phyloP scores from a whole-genome alignment of 2,797 vertebrate genomes.

The Microctenopoma lineatum region DNA sequence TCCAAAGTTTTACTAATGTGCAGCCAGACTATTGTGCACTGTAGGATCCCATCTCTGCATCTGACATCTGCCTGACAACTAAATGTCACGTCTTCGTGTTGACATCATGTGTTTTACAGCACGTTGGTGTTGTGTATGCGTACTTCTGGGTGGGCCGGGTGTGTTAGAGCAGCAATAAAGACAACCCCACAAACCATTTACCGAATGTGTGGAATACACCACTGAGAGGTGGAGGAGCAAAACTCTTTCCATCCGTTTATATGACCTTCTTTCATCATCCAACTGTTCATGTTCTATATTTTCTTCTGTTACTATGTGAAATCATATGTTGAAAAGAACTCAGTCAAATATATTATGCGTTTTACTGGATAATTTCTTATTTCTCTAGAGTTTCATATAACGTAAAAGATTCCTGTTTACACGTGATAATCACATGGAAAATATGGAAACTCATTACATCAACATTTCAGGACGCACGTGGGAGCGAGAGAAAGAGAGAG shows the following conservation, averaged over 20 bases:
- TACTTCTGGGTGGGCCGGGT: constrained; percentile 15
- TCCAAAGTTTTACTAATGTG: neutral
- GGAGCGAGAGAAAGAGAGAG: constrained; percentile 10
- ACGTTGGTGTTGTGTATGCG: constrained; percentile 19
- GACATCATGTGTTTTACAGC: constrained; percentile 26
- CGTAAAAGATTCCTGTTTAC: constrained; percentile 29
- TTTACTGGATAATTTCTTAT: neutral
- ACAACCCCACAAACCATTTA: constrained; percentile 60
- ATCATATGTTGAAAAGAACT: neutral
- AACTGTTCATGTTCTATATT: neutral
- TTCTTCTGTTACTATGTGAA: neutral
- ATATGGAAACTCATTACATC: constrained; percentile 43
- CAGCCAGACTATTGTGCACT: neutral
- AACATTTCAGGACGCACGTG: constrained; percentile 35
- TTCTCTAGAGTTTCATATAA: neutral
- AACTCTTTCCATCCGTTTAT: constrained; percentile 9
- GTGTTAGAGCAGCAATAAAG: constrained; percentile 35
- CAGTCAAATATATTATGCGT: constrained; percentile 1
- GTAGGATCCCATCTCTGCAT: neutral
- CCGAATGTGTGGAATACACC: constrained; percentile 53
- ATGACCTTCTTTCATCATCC: neutral
- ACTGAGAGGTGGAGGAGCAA: constrained; percentile 36
- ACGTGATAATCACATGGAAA: constrained; percentile 40
- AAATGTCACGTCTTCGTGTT: constrained; percentile 39
- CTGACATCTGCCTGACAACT: constrained; percentile 44